Base-by-base conservation (phyloP, 2,797 vertebrate species). In the Parauchenoglanis punctatus region DNA sequence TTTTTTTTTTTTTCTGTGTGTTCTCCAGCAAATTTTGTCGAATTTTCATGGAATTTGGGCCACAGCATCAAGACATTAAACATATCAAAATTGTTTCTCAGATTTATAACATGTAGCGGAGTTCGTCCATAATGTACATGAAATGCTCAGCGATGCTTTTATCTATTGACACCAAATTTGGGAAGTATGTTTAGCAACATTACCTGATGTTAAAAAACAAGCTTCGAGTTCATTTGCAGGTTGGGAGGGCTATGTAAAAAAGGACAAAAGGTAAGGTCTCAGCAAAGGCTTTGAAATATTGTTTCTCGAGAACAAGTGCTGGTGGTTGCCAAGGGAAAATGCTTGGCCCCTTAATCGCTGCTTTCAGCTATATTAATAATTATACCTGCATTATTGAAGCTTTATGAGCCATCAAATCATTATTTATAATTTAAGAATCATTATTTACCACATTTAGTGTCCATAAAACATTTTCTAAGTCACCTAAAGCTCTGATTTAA, bases 371-470 rank as follows among this genome's bases (percentile, higher is more conserved):
- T 28, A 56, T 18, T 31, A 31, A 28, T 54, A 54, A 49, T n/a
- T n/a, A 75, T 46, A 49, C 25, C 11, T 13, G 12, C 2, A 1
- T 75, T 49, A 52, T 49, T 52, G 52, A 18, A 11, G 28, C 7
- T 59, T 25, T 61, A 13, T 2, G 17, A 58, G n/a, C 8, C 2
- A 10, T 35, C 13, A 6, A 40, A 23, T 40, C n/a, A 61, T 54
- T 78, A 56, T 20, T 78, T 54, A 31, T 56, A 52, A 78, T 78
- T 78, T 56, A 54, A 31, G 31, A 54, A 56, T 56, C n/a, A 78
- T 35, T 78, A 78, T 31, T 54, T 56, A 54, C 52, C 17, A n/a
- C 20, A 44, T 61, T 40, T 31, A 2, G 23, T 44, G 35, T 25
- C 59, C 35, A 49, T 58, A 59, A 84, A 59, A 35, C 23, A 52